These are phyloP conservation scores for Lithodes maja DNA, from an alignment of 2,888 invertebrate genomes.

Conservation along the genomic window DNA sequence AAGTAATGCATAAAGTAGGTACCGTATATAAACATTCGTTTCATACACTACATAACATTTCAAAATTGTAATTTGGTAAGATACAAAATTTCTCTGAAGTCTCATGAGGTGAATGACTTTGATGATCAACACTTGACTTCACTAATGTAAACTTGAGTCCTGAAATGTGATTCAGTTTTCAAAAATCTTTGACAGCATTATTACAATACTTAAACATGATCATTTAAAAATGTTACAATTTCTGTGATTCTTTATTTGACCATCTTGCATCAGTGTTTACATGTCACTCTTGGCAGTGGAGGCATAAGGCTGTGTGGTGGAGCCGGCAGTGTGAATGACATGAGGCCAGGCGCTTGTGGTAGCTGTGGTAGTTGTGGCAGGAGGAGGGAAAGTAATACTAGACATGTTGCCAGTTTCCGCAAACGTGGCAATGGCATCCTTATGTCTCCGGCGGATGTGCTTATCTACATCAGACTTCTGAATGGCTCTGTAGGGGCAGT, in stretches of 20 bases:
- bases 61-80: too few relatives aligned
- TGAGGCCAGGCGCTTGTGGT: not conserved
- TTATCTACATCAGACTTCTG: constrained; percentile 62
- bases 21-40: too few relatives aligned
- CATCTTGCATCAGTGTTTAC: constrained; percentile 2
- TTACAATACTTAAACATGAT: not conserved
- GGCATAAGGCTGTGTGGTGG: constrained; percentile 10
- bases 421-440: constrained; percentile 41
- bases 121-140: not conserved
- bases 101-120: too few relatives aligned
- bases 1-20: too few relatives aligned
- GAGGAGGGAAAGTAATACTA: not conserved
- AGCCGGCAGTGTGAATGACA: not conserved
- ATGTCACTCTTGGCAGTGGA: constrained; percentile 30
- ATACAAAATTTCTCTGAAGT: too few relatives aligned
- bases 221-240: not conserved
- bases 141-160: not conserved
- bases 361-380: not conserved
- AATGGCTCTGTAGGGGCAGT: constrained; percentile 57
- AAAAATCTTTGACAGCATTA: not conserved
- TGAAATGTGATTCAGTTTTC: constrained; percentile 10
- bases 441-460: constrained; percentile 52
- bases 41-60: too few relatives aligned
- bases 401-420: constrained; percentile 3
- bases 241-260: constrained; percentile 8